Percentiles rank a stretch among this genome's conserved stretches.
Conservation (phyloP, 2,888 invertebrate species). For the Tetheella fluctuosa region DNA sequence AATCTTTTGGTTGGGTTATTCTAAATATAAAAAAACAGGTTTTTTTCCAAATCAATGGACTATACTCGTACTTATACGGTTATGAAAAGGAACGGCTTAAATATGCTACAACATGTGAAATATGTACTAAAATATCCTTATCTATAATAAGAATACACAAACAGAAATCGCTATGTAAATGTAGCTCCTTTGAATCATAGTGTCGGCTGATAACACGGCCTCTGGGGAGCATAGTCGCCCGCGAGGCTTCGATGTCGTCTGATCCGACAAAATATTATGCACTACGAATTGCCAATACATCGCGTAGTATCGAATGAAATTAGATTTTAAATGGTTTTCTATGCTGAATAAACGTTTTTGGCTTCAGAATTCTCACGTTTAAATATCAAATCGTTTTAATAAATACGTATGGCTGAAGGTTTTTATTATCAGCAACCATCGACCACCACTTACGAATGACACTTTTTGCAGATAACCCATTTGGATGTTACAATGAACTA, state of each 20-base stretch:
- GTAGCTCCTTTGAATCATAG: slow-evolving; percentile 38
- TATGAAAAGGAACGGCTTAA: not conserved
- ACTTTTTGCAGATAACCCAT: no score
- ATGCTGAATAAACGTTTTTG: slow-evolving; percentile 1
- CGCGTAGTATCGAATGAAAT: slow-evolving; percentile 44
- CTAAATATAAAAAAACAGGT: not conserved
- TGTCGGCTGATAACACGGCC: slow-evolving; percentile 46
- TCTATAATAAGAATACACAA: slow-evolving; percentile 21
- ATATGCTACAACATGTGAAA: not conserved
- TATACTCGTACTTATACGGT: no score
- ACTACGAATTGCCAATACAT: slow-evolving; percentile 60
- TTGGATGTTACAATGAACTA: no score
- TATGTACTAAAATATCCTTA: slow-evolving; percentile 16
- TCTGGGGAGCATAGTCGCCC: slow-evolving; percentile 33
- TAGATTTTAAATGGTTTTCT: slow-evolving; percentile 47
- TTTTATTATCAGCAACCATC: no score
- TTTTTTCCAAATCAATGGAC: no score
- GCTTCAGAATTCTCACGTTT: not conserved
- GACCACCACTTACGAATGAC: no score
- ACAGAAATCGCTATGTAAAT: slow-evolving; percentile 40
- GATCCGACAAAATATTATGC: slow-evolving; percentile 55
- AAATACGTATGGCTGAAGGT: no score
- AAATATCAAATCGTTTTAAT: no score
- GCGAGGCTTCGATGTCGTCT: slow-evolving; percentile 32
- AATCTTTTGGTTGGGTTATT: not conserved